Evolutionary conservation across 2,113 vertebrate species (phyloP), one percentile per base, ranked within the genome.

Genomic region (Taurulus bubalis): DNA sequence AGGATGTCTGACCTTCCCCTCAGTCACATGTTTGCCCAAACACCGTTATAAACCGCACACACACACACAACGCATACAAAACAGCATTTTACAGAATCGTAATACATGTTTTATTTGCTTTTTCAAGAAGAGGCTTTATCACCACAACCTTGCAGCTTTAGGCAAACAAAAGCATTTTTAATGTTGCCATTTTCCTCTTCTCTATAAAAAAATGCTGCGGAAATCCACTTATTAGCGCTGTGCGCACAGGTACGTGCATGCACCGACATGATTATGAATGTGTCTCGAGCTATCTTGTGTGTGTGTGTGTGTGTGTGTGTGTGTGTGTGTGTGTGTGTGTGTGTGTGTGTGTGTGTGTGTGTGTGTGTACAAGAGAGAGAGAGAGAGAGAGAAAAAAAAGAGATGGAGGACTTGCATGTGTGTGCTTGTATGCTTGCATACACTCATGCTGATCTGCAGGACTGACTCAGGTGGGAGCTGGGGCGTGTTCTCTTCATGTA

Each of bases 391-490:
- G 42, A 15, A 4, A 63, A 30, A 36, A 18, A 74, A 63, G 26
- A 69, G 7, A 49, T 36, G 15, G 67, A 49, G 80, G 47, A 67
- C 83, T 75, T 90, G 80, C 86, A 85, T 90, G 92, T 83, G 68
- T 74, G 82, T 80, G 78, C 85, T 73, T 83, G 86, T 85, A 53
- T 11, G n/a, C 72, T 74, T 74, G 66, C 47, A 68, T 64, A 77
- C 64, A 74, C 69, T 86, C 85, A 80, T 71, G 51, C 71, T 87
- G 82, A 79, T 79, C 62, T 64, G 55, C 55, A 28, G 26, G 26
- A 89, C 93, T 98, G 96, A 97, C 94, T 97, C 97, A 97, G 75
- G 75, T 90, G 89, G 91, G 83, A 65, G 30, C 78, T 28, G 80
- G 93, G 92, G 93, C 79, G 94, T 93, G 90, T 89, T 87, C 94